Conservation (phyloP, 2,113 vertebrate genomes). For the Dendropsophus ebraccatus region DNA sequence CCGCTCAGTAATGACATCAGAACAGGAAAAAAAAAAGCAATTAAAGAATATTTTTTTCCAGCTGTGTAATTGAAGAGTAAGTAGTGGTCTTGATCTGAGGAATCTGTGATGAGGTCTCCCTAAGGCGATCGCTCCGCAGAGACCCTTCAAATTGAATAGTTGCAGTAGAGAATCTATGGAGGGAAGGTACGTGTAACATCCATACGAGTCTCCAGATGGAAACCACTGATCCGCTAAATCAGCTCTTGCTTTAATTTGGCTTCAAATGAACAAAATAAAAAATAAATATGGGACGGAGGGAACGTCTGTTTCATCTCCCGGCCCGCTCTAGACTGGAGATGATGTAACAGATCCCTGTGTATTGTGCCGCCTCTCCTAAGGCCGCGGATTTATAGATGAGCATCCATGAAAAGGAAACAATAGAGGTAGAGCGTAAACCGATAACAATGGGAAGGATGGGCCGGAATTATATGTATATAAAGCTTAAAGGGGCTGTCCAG, state of each 20-base stretch:
- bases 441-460: too few species aligned
- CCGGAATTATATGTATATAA: too few species aligned
- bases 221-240: constrained; percentile 38
- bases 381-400: not conserved
- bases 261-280: constrained; percentile 4
- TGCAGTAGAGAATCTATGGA: not conserved
- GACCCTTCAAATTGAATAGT: constrained; percentile 28
- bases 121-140: constrained; percentile 4
- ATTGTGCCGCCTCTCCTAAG: not conserved
- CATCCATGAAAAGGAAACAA: not conserved
- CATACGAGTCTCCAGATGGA: constrained; percentile 36
- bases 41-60: not conserved
- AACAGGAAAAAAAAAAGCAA: not conserved
- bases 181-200: not conserved
- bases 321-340: not conserved
- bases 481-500: too few species aligned
- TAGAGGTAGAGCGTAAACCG: too few species aligned
- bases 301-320: not conserved
- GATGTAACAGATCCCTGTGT: not conserved
- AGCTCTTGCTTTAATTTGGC: constrained; percentile 11
- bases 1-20: not conserved
- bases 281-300: not conserved
- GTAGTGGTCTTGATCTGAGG: not conserved
- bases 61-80: constrained; percentile 18
- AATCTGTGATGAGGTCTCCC: not conserved